A percentile compares a stretch with the other conserved stretches of the same genome.
Evolutionary conservation across 2,113 vertebrate species (phyloP).

Genomic region (Channa maculata): DNA sequence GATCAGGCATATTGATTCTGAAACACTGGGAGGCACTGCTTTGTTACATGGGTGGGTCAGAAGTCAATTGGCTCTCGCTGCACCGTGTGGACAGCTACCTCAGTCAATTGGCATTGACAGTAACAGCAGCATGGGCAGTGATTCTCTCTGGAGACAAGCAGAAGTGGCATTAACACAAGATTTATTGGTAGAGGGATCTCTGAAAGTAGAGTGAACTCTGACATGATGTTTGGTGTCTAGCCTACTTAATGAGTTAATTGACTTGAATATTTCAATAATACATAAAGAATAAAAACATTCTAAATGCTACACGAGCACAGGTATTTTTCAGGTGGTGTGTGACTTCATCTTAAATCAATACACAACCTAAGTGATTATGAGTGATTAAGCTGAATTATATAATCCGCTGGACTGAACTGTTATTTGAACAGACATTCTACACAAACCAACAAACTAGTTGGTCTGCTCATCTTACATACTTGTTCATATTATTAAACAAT

Average conservation of each 20-base stretch:
- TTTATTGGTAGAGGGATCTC: background rate
- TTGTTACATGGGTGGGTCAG: constrained; percentile 65
- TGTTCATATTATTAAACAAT: too few species aligned
- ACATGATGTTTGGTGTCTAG: background rate
- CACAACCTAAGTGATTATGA: background rate
- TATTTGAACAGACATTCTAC: too few species aligned
- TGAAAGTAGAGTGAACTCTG: background rate
- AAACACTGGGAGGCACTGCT: constrained; percentile 66
- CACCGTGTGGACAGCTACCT: constrained; percentile 60
- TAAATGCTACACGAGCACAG: too few species aligned
- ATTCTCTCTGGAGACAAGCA: constrained; percentile 31
- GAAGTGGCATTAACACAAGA: constrained; percentile 7
- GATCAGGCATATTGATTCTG: constrained; percentile 73
- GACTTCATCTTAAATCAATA: background rate
- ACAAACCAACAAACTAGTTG: too few species aligned
- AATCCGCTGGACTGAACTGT: too few species aligned
- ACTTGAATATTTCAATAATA: background rate
- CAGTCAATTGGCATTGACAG: constrained; percentile 75
- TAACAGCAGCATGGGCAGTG: constrained; percentile 19
- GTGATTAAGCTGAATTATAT: too few species aligned
- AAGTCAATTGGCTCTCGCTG: constrained; percentile 71
- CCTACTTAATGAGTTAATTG: background rate
- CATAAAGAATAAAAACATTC: background rate
- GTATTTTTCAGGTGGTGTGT: background rate
- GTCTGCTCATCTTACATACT: too few species aligned